Evolutionary conservation across 2,113 vertebrate genomes (phyloP).

Genomic region (Pteronura brasiliensis): DNA sequence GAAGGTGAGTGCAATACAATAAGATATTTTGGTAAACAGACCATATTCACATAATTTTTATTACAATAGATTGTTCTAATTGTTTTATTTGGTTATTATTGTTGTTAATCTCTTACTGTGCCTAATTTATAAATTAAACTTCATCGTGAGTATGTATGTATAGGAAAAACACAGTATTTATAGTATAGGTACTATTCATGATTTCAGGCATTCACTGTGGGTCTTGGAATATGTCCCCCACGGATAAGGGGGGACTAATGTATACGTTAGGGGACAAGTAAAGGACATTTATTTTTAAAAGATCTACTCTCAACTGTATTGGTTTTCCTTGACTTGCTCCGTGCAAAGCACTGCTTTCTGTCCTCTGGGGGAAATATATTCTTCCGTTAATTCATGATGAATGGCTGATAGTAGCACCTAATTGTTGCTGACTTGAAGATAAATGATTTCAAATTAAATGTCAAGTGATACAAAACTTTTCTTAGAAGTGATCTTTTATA

Average conservation of each 20-base stretch:
- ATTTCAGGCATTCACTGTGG: neutral
- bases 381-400: conserved; percentile 43
- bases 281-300: conserved; percentile 31
- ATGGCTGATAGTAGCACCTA: conserved; percentile 43
- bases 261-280: neutral
- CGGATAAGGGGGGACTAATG: neutral
- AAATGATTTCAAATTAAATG: conserved; percentile 66
- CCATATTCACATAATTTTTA: neutral
- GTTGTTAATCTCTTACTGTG: neutral
- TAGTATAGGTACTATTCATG: neutral
- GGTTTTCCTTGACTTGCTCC: conserved; percentile 28
- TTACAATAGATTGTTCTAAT: neutral
- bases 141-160: neutral
- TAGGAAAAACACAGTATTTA: neutral
- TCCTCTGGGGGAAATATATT: neutral
- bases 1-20: neutral
- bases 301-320: neutral
- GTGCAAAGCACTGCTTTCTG: neutral
- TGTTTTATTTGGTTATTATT: neutral
- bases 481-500: conserved; percentile 13
- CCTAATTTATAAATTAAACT: neutral
- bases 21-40: neutral
- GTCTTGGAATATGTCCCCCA: neutral
- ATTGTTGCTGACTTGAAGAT: conserved; percentile 60
- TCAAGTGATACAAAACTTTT: conserved; percentile 61